Base-by-base conservation (phyloP, 2,797 vertebrate species). In the Centroberyx gerrardi region DNA sequence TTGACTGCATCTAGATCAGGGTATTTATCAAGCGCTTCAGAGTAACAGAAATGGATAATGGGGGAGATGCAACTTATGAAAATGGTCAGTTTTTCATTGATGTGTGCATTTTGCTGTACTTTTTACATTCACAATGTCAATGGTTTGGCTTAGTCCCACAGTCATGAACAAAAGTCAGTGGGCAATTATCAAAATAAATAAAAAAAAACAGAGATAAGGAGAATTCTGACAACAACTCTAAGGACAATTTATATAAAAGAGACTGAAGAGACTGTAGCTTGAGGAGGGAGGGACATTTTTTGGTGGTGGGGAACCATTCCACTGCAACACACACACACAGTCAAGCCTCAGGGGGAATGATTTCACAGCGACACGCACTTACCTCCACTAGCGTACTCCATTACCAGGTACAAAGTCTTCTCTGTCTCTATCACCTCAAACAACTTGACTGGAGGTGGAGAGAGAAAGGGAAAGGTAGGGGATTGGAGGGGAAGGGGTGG, bases 401-500 rank as follows among this genome's bases (percentile, higher is more conserved):
- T 98, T 81, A 98, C 96, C 79, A 98, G 94, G 90, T 98, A 98
- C 86, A 98, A 95, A 0, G 97, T 98, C 93, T 98, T 98, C 88
- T 98, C 97, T 0, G 97, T 98, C 92, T 98, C 97, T 8, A 98
- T 98, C 90, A 98, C 97, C 93, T 99, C 97, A 80, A 98, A 99
- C 87, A 99, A 96, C 88, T 98, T 99, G 90, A 99, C 97, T 97
- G 88, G 22, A 84, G 61, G 62, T 54, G 46, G 62, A 68, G 75
- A 74, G 38, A 67, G 53, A 76, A 36, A 62, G 36, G 33, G 13
- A 64, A 36, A 72, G 56, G 62, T 15, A 48, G 42, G 17, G 18
- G 49, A 67, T 67, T 49, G 33, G 29, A 27, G 22, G 29, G 10
- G n/a, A 51, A 46, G 7, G n/a, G n/a, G 14, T 0, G 27, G 22